These are phyloP conservation scores for Cuniculus paca DNA, from an alignment of 2,797 vertebrate species.

Conservation along the genomic window DNA sequence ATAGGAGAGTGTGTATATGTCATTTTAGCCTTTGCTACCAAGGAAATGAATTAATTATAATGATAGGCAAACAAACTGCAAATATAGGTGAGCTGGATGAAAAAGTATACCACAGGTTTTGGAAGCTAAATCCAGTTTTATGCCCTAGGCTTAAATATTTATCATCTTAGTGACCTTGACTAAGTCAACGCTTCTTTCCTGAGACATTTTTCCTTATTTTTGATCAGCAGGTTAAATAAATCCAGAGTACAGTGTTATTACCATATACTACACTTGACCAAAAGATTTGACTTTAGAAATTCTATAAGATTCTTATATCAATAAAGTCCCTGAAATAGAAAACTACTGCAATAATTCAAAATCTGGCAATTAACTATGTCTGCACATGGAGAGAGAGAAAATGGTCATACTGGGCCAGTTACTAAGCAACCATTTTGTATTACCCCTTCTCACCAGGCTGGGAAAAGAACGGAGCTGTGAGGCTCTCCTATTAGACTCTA, in stretches of 20 bases:
- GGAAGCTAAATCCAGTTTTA: not conserved
- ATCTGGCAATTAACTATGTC: constrained; percentile 69
- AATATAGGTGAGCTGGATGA: not conserved
- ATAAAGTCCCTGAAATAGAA: constrained; percentile 74
- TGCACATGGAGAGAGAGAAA: constrained; percentile 58
- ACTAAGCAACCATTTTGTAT: constrained; percentile 73
- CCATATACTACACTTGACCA: not conserved
- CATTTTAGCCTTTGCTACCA: not conserved
- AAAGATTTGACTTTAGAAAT: constrained; percentile 62
- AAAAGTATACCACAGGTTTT: not conserved
- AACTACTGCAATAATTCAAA: constrained; percentile 68
- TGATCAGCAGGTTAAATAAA: not conserved
- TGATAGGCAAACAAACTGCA: not conserved
- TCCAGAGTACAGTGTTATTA: not conserved
- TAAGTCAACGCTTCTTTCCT: not conserved
- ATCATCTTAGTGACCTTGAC: not conserved
- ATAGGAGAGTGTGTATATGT: not conserved
- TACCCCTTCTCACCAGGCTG: constrained; percentile 29
- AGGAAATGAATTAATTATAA: not conserved
- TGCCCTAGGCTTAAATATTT: not conserved
- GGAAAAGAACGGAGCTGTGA: constrained; percentile 18
- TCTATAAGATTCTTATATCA: constrained; percentile 53
- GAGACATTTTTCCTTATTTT: not conserved
- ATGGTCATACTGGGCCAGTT: constrained; percentile 70
- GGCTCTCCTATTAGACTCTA: not conserved